A percentile compares a stretch with the other conserved stretches of the same genome.
Conservation (phyloP, 2,113 vertebrate genomes). For the Willisornis vidua region DNA sequence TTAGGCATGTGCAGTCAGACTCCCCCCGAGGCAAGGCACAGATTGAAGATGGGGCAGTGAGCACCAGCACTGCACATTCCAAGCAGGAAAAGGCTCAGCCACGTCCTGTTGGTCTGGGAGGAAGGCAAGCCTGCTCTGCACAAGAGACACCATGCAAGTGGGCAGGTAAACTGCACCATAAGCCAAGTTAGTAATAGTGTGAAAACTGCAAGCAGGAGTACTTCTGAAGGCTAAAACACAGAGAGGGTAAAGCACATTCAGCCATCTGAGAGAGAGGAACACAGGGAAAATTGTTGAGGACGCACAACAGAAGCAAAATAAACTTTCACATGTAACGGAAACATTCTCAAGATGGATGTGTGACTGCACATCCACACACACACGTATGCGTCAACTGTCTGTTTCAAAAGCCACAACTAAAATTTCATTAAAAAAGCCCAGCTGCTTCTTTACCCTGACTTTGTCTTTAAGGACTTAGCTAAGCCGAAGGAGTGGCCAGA, state of each 20-base stretch:
- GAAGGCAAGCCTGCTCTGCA: neutral
- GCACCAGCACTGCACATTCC: neutral
- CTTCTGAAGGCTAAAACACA: conserved; percentile 42
- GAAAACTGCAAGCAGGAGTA: conserved; percentile 54
- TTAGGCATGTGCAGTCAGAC: neutral
- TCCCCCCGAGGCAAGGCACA: neutral
- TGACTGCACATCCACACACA: conserved; percentile 25
- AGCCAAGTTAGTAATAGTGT: neutral
- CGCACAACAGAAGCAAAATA: conserved; percentile 50
- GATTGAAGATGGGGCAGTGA: neutral
- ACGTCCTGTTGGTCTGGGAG: neutral
- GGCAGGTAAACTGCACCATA: neutral
- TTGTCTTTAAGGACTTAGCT: conserved; percentile 93
- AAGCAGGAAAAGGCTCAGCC: neutral
- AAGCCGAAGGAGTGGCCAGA: conserved; percentile 91
- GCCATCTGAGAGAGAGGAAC: conserved; percentile 58
- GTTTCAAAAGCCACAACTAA: conserved; percentile 88
- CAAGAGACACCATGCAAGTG: neutral
- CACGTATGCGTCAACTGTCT: conserved; percentile 76
- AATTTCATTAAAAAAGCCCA: conserved; percentile 95
- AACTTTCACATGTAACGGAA: conserved; percentile 88
- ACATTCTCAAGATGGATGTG: conserved; percentile 74
- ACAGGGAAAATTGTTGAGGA: conserved; percentile 21
- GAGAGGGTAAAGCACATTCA: neutral
- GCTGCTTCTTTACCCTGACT: conserved; percentile 85